Evolutionary conservation across 92 coral and sea anemone species (phyloP), one percentile per base, ranked within the genome.

Genomic region (Desmophyllum pertusum): DNA sequence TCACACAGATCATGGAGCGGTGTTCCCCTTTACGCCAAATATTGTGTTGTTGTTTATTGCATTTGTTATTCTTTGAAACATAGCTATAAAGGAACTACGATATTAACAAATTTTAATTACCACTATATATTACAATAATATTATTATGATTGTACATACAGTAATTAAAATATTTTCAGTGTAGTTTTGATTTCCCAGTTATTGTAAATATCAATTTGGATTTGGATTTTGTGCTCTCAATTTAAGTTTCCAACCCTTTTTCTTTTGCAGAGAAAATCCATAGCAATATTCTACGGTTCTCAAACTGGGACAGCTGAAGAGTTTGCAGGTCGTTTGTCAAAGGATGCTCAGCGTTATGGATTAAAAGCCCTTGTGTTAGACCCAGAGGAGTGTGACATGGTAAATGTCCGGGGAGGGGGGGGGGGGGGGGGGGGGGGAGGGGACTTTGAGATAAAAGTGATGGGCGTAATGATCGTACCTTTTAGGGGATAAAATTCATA

Each of bases 271-370:
- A 90, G 98, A 27, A 96, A 96, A 69, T 79, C 90, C 15, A 75
- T 97, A 77, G 99, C 98, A 57, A 97, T 97, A 86, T 97, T 97
- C 77, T 97, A 97, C 85, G 99, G 99, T 18, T 97, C 99, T 41
- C 99, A 97, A 79, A 97, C 99, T 71, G 99, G 99, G 3, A 97
- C 99, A 45, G 99, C 98, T 2, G 99, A 97, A 76, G 99, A 97
- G 85, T 97, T 97, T 97, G 98, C 99, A 25, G 92, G 98, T 11
- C 89, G 98, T 41, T 83, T 97, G 81, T 92, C 99, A 61, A 97
- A 94, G 73, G 99, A 97, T 93, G 99, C 97, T 0, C 95, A 92
- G 57, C 89, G 98, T 59, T 97, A 97, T 94, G 98, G 98, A 17
- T 83, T 97, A 29, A 97, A 97, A 70, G 83, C 99, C 10, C 83